Evolutionary conservation across 2,888 invertebrate genomes (phyloP), one percentile per base, ranked within the genome.

Genomic region (Platycnemis pennipes): DNA sequence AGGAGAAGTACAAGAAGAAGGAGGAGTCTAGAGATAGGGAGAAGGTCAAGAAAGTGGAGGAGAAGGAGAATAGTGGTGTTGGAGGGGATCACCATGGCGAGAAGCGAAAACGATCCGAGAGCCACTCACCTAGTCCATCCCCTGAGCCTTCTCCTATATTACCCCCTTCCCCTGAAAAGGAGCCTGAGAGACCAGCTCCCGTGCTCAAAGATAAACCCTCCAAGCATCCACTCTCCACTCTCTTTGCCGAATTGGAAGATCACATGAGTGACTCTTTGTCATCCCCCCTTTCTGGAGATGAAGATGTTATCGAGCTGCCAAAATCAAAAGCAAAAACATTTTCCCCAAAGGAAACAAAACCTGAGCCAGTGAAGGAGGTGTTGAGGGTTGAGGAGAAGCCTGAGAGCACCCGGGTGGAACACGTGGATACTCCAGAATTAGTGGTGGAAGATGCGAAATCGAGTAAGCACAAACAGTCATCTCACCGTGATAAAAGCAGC

Each of bases 61-160:
- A 97, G 97, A 96, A 97, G 95, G 98, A 98, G 95, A 98, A 97
- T 95, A 97, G 97, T 94, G 97, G 97, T 95, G 98, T 98, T 37
- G 97, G 97, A 95, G 97, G 97, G 89, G 97, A 97, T 95, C 97
- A 97, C 89, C 97, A 97, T 95, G 97, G 97, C 53, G 96, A 96
- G 86, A 96, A 96, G 56, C 96, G 96, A 31, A 96, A 96, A 89
- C 96, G 96, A 37, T 87, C 94, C 3, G 94, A 94, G 45, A 85
- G 86, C 22, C 94, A 42, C 56, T 94, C 94, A n/a, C 94, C 85
- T 86, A 94, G 94, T 44, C 94, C 94, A 31, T 91, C 91, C n/a
- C 91, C 91, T 13, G n/a, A 63, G 26, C 45, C 42, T 2, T 91
- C 91, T 19, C 91, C 91, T 42, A 63, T 91, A 0, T 95, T 96